These are phyloP conservation scores for Taenioides sp. DNA, from an alignment of 2,797 vertebrate species.

Conservation along the genomic window DNA sequence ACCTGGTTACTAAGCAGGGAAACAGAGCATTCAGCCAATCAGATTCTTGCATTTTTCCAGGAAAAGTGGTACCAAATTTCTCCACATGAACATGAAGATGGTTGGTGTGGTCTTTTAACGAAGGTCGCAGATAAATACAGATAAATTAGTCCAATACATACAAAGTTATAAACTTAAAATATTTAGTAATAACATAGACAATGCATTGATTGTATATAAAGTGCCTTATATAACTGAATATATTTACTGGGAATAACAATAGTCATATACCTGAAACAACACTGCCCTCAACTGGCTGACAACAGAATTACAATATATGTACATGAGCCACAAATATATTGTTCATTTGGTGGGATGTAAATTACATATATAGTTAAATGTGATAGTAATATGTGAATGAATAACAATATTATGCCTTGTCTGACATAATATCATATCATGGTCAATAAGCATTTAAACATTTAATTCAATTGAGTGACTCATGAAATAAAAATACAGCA, in stretches of 20 bases:
- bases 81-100: constrained; percentile 17
- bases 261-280: background rate
- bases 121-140: constrained; percentile 34
- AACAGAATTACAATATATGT: constrained; percentile 3
- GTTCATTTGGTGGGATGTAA: background rate
- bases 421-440: constrained; percentile 6
- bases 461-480: background rate
- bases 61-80: constrained; percentile 4
- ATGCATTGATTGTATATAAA: constrained; percentile 10
- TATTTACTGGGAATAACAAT: background rate
- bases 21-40: constrained; percentile 25
- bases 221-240: constrained; percentile 4
- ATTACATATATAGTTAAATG: background rate
- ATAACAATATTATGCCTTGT: constrained; percentile 2
- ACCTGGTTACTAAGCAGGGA: constrained; percentile 18
- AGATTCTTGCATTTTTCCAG: constrained; percentile 22
- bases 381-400: background rate
- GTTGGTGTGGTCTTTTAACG: constrained; percentile 21
- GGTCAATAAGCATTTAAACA: constrained; percentile 9
- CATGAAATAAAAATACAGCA: background rate
- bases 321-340: background rate
- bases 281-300: constrained; percentile 38
- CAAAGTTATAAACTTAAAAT: no score
- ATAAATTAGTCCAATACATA: constrained; percentile 45
- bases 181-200: background rate